These are phyloP conservation scores for Paralvinella palmiformis DNA, from an alignment of 1,140 invertebrate genomes.

Conservation along the genomic window DNA sequence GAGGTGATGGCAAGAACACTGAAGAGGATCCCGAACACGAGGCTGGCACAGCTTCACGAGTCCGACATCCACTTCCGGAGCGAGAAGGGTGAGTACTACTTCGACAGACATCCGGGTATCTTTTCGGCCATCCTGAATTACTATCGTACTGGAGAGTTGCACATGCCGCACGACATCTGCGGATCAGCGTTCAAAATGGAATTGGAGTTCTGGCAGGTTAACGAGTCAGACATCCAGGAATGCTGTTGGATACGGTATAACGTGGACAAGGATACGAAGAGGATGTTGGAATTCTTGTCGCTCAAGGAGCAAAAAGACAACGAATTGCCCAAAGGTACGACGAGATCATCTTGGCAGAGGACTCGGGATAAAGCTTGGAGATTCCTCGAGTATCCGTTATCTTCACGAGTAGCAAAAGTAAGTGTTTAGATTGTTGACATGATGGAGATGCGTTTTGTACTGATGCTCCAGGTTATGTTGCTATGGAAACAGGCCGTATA, in stretches of 20 bases:
- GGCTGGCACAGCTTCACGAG: background rate
- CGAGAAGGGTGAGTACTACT: background rate
- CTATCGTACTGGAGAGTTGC: slow-evolving; percentile 41
- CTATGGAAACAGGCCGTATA: no score
- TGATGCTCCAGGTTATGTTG: no score
- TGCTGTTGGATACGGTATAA: slow-evolving; percentile 46
- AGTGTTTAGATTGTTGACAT: no score
- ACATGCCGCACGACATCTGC: slow-evolving; percentile 51
- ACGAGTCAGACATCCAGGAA: slow-evolving; percentile 41
- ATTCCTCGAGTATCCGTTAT: slow-evolving; percentile 38
- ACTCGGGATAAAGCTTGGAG: slow-evolving; percentile 33
- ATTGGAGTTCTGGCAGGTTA: slow-evolving; percentile 50
- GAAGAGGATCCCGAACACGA: background rate
- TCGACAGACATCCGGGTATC: background rate
- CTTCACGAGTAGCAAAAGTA: slow-evolving; percentile 39
- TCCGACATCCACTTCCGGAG: background rate
- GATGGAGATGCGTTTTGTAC: no score
- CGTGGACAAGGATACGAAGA: no score
- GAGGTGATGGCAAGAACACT: background rate
- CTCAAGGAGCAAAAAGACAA: slow-evolving; percentile 36
- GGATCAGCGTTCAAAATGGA: slow-evolving; percentile 50
- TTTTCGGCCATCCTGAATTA: slow-evolving; percentile 12
- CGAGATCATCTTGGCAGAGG: background rate
- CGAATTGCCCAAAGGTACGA: no score
- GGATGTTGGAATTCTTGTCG: slow-evolving; percentile 28